A percentile compares a stretch with the other conserved stretches of the same genome.
These are phyloP conservation scores for Ommatoiulus sabulosus DNA, from an alignment of 2,888 invertebrate species.

Conservation along the genomic window DNA sequence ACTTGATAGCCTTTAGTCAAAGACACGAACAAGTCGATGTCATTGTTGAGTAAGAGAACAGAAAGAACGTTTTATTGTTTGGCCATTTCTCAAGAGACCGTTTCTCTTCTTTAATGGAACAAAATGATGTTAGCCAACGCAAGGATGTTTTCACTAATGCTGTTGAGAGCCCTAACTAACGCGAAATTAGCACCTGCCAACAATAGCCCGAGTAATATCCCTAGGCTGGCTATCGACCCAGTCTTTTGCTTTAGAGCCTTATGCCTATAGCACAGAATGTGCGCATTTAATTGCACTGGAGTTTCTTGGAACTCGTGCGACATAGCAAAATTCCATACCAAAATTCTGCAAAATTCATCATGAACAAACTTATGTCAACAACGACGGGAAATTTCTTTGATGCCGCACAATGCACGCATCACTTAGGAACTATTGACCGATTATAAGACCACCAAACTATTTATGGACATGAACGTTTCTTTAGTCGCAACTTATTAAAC, in stretches of 20 bases:
- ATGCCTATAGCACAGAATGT: too few species aligned
- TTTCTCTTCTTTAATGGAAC: constrained; percentile 15
- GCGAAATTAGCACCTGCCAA: constrained; percentile 34
- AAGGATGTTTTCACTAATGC: constrained; percentile 5
- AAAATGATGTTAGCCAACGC: constrained; percentile 17
- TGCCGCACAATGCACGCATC: too few species aligned
- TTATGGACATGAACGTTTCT: too few species aligned
- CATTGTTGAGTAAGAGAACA: neutral
- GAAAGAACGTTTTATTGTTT: constrained; percentile 12
- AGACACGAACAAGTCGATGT: neutral
- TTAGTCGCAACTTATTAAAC: too few species aligned
- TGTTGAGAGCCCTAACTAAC: constrained; percentile 20
- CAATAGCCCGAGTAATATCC: constrained; percentile 1
- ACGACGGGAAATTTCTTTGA: too few species aligned
- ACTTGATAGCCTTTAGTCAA: neutral
- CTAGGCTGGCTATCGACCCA: neutral
- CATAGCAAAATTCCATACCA: too few species aligned
- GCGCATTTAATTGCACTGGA: too few species aligned
- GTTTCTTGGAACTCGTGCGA: too few species aligned
- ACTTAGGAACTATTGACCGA: too few species aligned
- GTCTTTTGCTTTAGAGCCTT: neutral
- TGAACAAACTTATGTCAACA: too few species aligned
- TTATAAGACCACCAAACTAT: too few species aligned
- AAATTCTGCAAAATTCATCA: too few species aligned
- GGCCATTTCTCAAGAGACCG: constrained; percentile 8